Base-by-base conservation (phyloP, 2,113 vertebrate genomes). In the Campylomormyrus numenius region DNA sequence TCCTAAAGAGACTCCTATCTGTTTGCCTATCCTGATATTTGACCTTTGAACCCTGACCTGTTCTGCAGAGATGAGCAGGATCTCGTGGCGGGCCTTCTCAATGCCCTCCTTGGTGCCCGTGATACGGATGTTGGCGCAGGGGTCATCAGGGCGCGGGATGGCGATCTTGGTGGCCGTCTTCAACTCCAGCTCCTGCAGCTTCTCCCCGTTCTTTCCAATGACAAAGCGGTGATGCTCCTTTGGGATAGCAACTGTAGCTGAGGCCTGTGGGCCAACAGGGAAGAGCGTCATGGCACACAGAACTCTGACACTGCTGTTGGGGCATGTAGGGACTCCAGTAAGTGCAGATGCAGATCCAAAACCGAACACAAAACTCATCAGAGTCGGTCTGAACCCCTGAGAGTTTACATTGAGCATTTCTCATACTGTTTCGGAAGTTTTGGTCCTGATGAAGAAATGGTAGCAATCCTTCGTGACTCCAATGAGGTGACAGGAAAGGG, bases 191-290 rank as follows among this genome's bases (percentile, higher is more conserved):
- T 96, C 95, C 93, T 96, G 95, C 91, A 96, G 89, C 93, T 97
- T 97, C 91, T 96, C 95, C 0, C 95, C 95, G 49, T 95, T 97
- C 92, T 97, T 96, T 53, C 95, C 95, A 4, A 96, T 95, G 91
- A 96, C 94, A 88, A 96, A 96, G 1, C 95, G 95, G 90, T 96
- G 94, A 90, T 97, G 95, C 93, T 97, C 96, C 90, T 97, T 96
- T 2, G 95, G 95, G 92, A 96, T 96, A 92, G 94, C 91, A 7
- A 96, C 95, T 0, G 94, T 95, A 15, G 96, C 95, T 0, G 96
- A 96, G 19, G 94, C 94, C 94, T 96, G 86, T 8, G 5, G 50
- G 49, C 46, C 27, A 24, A 88, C 19, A 85, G 19, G 53, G 27
- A n/a, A 35, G n/a, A 21, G 15, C 0, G 42, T 19, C 53, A 45